Evolutionary conservation across 2,113 vertebrate genomes (phyloP), one percentile per base, ranked within the genome.

Genomic region (Sciurus niger): DNA sequence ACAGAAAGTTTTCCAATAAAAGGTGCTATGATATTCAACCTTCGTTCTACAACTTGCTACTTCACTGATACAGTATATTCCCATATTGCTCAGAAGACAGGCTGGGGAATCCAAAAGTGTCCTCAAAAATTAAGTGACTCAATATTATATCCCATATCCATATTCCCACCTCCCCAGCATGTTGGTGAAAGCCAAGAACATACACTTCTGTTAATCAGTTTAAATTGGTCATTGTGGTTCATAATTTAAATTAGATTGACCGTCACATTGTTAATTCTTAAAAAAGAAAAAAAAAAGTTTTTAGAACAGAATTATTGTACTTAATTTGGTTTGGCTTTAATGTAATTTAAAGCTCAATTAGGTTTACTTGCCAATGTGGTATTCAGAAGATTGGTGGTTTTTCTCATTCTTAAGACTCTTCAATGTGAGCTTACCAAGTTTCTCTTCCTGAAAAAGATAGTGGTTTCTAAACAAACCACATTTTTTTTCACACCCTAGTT

Each of bases 381-480:
- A 94, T 95, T 96, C 53, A 82, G 40, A 96, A 95, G 40, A 51
- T 73, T 51, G 43, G 96, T 96, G 84, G 89, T 93, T 97, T 95
- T 89, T 86, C 51, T 68, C 89, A 89, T 90, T 97, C 79, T 95
- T 89, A 95, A 72, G 58, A 53, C 48, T 84, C 86, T 84, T 97
- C 89, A 53, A 0, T 55, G 95, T 89, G 76, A 70, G 60, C 80
- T 96, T 93, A 96, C 92, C 92, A 96, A 93, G 97, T 97, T 98
- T 96, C 97, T 95, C 96, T 97, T 97, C 97, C 97, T 97, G 90
- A 97, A 97, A 96, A 94, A 92, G 48, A 79, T n/a, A 70, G 93
- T 84, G 67, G 94, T 96, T 97, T 98, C 84, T 95, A 93, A 96
- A 94, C 86, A 96, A 97, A 97, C 93, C 97, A 96, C 95, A 95